phyloP scores from a whole-genome alignment of 2,888 invertebrate genomes.

The Saturnia pavonia region DNA sequence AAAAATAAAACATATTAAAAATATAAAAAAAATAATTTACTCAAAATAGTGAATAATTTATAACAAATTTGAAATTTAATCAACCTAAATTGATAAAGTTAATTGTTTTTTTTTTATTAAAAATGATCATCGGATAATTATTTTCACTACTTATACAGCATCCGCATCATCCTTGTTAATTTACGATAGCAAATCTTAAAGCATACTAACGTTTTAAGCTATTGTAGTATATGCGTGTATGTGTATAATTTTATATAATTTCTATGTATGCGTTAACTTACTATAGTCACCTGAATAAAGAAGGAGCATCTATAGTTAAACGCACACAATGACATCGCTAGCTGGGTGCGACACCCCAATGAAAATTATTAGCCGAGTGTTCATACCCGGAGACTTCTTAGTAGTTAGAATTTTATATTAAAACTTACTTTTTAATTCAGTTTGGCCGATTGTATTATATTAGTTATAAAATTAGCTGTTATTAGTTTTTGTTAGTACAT shows the following conservation, averaged over 20 bases:
- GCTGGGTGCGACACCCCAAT: constrained; percentile 65
- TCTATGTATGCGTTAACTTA: constrained; percentile 24
- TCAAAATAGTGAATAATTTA: neutral
- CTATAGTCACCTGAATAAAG: neutral
- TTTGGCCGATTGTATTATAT: neutral
- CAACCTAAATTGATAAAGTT: neutral
- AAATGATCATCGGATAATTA: neutral
- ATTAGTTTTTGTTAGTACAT: too few relatives aligned
- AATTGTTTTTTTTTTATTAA: neutral
- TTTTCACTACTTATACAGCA: neutral
- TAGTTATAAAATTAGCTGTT: neutral
- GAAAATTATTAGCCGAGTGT: constrained; percentile 54
- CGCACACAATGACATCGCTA: constrained; percentile 38
- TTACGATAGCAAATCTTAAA: neutral
- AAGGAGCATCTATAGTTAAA: constrained; percentile 26
- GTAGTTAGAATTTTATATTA: neutral
- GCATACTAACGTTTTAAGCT: neutral
- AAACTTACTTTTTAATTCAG: neutral
- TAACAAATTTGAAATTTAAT: neutral
- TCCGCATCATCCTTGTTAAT: neutral
- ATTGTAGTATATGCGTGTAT: constrained; percentile 29
- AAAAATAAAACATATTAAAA: neutral
- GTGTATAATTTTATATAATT: constrained; percentile 23
- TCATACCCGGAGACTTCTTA: constrained; percentile 20
- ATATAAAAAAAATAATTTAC: neutral